Percentiles rank a stretch among this genome's conserved stretches.
Conservation (phyloP, 2,797 vertebrate genomes). For the Macrochelys suwanniensis region DNA sequence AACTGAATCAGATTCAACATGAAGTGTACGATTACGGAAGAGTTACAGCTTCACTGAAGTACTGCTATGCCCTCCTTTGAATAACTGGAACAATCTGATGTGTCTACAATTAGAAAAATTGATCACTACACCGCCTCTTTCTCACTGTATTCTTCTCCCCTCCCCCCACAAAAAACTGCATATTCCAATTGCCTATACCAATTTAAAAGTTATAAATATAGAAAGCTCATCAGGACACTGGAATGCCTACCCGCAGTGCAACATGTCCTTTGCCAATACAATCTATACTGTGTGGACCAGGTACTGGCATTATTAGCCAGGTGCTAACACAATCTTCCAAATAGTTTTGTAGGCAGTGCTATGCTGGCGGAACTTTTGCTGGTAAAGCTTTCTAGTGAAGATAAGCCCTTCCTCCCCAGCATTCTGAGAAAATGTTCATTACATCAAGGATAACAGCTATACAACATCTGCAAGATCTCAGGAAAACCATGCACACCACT, state of each 20-base stretch:
- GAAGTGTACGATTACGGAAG: background rate
- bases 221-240: background rate
- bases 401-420: background rate
- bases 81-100: background rate
- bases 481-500: background rate
- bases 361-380: background rate
- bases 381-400: background rate
- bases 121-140: background rate
- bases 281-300: background rate
- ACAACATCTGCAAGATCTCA: background rate
- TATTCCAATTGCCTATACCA: background rate
- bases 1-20: slow-evolving; percentile 21
- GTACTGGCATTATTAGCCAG: background rate
- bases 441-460: background rate
- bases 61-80: background rate
- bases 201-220: background rate
- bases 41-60: background rate
- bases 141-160: background rate
- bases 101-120: background rate
- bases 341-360: background rate
- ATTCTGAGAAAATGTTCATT: background rate
- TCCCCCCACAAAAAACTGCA: background rate
- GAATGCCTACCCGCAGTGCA: background rate
- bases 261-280: background rate
- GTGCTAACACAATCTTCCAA: background rate